A percentile compares a stretch with the other conserved stretches of the same genome.
These are phyloP conservation scores for Psittacara wagleri DNA, from an alignment of 2,113 vertebrate species.

Conservation along the genomic window DNA sequence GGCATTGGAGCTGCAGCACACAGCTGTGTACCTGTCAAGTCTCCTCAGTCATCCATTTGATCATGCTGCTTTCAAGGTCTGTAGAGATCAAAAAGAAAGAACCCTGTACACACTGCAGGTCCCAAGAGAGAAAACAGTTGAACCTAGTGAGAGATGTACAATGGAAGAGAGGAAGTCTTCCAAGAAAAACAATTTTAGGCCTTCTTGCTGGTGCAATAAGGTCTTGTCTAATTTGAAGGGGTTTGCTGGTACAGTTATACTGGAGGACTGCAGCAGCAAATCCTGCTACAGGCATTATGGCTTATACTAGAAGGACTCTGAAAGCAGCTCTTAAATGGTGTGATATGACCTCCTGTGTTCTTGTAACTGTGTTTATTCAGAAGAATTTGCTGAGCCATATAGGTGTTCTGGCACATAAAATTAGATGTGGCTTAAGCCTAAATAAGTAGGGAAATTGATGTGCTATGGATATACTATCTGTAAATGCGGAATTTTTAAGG, in stretches of 20 bases:
- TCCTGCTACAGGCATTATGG: not conserved
- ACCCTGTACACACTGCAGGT: not conserved
- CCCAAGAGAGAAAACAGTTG: not conserved
- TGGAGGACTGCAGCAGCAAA: not conserved
- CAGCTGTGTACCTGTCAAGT: slow-evolving; percentile 19
- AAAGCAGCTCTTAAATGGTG: not conserved
- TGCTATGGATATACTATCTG: not conserved
- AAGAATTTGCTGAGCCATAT: not conserved
- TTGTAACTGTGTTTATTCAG: not conserved
- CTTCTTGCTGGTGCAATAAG: slow-evolving; percentile 5
- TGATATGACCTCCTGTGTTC: not conserved
- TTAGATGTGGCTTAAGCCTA: not conserved
- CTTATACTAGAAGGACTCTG: not conserved
- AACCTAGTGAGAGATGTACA: not conserved
- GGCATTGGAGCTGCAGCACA: slow-evolving; percentile 18
- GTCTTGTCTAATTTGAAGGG: not conserved
- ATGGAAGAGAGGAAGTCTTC: not conserved
- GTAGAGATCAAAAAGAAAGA: not conserved
- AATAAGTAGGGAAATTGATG: not conserved
- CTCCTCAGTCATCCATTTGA: slow-evolving; percentile 24
- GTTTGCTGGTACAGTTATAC: not conserved
- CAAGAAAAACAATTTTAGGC: not conserved
- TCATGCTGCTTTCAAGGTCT: slow-evolving; percentile 26
- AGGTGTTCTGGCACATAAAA: not conserved
- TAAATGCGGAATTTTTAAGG: not conserved